Percentiles rank a stretch among this genome's conserved stretches.
These are phyloP conservation scores for Wiebesia pumilae DNA, from an alignment of 1,140 invertebrate genomes.

Conservation along the genomic window DNA sequence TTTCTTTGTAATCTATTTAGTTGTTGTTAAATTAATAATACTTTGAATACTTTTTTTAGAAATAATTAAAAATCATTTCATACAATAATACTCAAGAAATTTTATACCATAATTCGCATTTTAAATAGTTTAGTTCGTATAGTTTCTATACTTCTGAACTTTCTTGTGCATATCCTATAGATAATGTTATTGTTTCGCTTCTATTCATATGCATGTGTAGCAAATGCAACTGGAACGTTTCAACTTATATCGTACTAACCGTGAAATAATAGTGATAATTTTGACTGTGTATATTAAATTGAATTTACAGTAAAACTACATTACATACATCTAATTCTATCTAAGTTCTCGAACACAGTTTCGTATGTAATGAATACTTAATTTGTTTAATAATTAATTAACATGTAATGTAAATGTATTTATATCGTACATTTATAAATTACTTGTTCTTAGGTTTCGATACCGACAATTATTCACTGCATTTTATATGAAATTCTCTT, in stretches of 20 bases:
- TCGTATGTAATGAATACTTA: no score
- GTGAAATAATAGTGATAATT: background rate
- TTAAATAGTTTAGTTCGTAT: background rate
- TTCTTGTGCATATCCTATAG: background rate
- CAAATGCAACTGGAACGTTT: background rate
- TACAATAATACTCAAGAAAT: background rate
- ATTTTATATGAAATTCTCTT: no score
- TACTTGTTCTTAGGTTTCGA: no score
- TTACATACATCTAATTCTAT: background rate
- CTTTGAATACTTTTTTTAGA: background rate
- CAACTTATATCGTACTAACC: background rate
- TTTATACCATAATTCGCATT: background rate
- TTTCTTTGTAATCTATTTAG: background rate
- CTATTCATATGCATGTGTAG: background rate
- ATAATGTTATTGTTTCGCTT: background rate
- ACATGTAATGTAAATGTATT: no score
- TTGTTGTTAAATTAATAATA: background rate
- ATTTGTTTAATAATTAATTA: no score
- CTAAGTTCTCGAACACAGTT: no score
- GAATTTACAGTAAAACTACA: background rate
- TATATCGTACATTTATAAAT: no score
- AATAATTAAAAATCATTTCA: background rate
- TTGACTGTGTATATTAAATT: background rate
- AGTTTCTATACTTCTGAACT: background rate
- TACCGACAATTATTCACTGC: no score